Evolutionary conservation across 2,797 vertebrate species (phyloP).

Genomic region (Poecilia picta): DNA sequence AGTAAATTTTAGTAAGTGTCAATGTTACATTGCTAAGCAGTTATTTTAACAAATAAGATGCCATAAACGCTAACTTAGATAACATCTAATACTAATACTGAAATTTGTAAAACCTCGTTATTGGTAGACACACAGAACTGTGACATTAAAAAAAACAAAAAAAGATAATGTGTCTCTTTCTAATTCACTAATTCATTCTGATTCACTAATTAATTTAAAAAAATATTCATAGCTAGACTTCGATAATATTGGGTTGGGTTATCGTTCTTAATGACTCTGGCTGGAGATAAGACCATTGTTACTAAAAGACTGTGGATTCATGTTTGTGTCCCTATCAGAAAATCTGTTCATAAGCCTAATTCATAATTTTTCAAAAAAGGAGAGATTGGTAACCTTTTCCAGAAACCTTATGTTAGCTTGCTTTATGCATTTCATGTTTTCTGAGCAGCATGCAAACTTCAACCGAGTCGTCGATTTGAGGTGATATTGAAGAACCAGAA

Average conservation of each 20-base stretch:
- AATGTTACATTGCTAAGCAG: background rate
- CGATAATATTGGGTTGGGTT: background rate
- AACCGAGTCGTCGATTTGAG: background rate
- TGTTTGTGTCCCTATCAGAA: background rate
- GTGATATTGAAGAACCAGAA: background rate
- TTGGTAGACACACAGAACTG: background rate
- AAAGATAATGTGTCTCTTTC: background rate
- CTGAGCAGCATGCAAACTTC: background rate
- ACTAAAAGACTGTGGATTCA: background rate
- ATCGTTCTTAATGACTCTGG: background rate
- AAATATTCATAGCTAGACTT: background rate
- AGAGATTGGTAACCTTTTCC: background rate
- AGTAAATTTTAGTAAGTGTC: slow-evolving; percentile 10
- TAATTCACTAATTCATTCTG: no score
- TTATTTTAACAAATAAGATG: background rate
- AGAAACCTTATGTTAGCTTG: background rate
- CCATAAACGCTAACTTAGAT: background rate
- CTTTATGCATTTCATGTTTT: background rate
- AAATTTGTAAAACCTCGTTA: background rate
- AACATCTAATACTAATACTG: no score
- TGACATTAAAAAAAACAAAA: background rate
- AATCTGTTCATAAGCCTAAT: background rate
- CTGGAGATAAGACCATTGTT: background rate
- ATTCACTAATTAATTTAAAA: no score
- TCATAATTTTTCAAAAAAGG: background rate